Evolutionary conservation across 2,888 invertebrate species (phyloP).

Genomic region (Odontothrips loti): DNA sequence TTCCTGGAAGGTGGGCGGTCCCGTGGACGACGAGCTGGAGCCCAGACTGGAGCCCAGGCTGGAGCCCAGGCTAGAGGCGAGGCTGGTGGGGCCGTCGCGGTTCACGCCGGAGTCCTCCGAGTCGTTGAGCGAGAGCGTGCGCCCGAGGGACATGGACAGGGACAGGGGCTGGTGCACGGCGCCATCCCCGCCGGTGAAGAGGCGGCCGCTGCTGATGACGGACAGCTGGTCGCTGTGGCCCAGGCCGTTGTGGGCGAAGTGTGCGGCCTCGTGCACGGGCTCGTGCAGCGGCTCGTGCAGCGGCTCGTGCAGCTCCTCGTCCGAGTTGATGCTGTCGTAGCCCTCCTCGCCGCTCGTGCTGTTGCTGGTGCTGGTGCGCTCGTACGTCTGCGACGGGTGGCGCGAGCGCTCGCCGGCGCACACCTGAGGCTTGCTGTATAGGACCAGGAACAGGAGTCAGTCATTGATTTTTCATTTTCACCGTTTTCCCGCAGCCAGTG

Average conservation of each 20-base stretch:
- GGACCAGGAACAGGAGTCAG: neutral
- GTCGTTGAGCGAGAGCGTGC: neutral
- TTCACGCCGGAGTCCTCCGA: neutral
- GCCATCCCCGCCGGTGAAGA: neutral
- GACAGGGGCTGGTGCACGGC: neutral
- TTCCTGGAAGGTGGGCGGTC: conserved; percentile 12
- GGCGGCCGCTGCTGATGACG: conserved; percentile 23
- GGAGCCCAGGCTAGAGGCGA: conserved; percentile 7
- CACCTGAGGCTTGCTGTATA: neutral
- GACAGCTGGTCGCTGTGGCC: neutral
- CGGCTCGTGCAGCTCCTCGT: conserved; percentile 9
- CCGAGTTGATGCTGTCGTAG: conserved; percentile 25
- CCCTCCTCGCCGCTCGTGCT: conserved; percentile 25
- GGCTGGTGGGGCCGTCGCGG: conserved; percentile 1
- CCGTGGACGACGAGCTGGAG: neutral
- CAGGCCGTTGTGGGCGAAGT: neutral
- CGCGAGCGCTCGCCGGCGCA: neutral
- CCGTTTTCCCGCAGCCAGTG: no score
- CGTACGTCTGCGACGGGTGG: neutral
- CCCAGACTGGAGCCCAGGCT: conserved; percentile 1
- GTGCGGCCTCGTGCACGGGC: neutral
- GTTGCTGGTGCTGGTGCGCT: conserved; percentile 17
- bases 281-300: neutral
- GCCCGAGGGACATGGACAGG: neutral
- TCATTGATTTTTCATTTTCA: no score